Percentiles rank a stretch among this genome's conserved stretches.
phyloP scores from a whole-genome alignment of 2,888 invertebrate genomes.

The Tipula helvola region DNA sequence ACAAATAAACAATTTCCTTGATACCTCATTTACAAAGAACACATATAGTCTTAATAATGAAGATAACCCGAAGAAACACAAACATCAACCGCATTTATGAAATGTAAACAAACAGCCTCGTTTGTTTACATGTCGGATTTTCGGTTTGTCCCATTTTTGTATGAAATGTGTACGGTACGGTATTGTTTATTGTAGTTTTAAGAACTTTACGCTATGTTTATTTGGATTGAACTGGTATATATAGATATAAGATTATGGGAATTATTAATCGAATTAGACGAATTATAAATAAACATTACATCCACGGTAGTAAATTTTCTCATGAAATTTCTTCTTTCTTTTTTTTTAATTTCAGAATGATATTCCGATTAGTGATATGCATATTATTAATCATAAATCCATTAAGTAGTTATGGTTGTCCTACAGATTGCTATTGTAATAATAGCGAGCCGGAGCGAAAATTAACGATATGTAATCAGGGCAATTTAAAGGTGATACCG shows the following conservation, averaged over 20 bases:
- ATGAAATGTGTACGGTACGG: not conserved
- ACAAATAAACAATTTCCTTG: not conserved
- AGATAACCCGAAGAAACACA: not conserved
- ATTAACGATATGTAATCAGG: not conserved
- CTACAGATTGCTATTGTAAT: not conserved
- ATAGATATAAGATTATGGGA: not conserved
- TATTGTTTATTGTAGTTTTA: not conserved
- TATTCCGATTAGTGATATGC: not conserved
- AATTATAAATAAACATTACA: not conserved
- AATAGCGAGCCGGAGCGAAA: not conserved
- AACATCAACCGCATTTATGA: not conserved
- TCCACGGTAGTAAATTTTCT: not conserved
- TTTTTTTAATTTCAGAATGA: not conserved
- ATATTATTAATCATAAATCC: not conserved
- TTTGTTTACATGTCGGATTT: not conserved
- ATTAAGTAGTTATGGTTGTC: not conserved
- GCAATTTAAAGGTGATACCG: constrained; percentile 37
- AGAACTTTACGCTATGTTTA: not conserved
- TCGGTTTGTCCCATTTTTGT: not conserved
- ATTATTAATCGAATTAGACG: not conserved
- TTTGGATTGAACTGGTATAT: not conserved
- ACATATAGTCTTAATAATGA: not conserved
- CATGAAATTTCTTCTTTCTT: not conserved
- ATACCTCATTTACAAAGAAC: not conserved
- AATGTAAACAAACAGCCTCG: not conserved